phyloP scores from a whole-genome alignment of 2,797 vertebrate genomes.

The Monodelphis domestica region DNA sequence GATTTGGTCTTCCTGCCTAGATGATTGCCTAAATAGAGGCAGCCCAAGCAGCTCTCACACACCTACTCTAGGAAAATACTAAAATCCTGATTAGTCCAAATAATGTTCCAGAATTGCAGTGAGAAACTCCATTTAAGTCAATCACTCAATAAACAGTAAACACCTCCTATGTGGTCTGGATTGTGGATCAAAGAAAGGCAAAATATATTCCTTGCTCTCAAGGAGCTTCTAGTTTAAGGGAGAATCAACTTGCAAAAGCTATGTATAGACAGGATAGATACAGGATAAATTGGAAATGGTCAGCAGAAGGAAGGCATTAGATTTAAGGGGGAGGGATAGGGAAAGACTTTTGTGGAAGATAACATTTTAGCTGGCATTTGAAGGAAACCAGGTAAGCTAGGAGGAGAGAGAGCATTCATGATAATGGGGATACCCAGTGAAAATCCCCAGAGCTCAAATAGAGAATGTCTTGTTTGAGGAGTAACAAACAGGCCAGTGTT shows the following conservation, averaged over 20 bases:
- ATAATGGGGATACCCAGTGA: background rate
- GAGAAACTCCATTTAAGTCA: background rate
- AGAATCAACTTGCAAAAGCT: background rate
- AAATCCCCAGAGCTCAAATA: background rate
- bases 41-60: background rate
- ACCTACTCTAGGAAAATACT: background rate
- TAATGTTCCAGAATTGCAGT: background rate
- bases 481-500: background rate
- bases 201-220: background rate
- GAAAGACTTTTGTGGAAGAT: background rate
- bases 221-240: background rate
- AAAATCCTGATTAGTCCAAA: background rate
- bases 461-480: background rate
- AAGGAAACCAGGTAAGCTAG: background rate
- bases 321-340: background rate
- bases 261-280: background rate
- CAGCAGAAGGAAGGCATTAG: background rate
- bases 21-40: background rate
- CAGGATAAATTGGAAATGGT: background rate
- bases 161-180: background rate
- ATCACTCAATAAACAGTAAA: background rate
- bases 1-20: background rate
- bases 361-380: background rate
- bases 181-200: background rate
- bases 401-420: background rate